A percentile compares a stretch with the other conserved stretches of the same genome.
phyloP scores from a whole-genome alignment of 1,140 invertebrate species.

The Cyclargus thomasi region DNA sequence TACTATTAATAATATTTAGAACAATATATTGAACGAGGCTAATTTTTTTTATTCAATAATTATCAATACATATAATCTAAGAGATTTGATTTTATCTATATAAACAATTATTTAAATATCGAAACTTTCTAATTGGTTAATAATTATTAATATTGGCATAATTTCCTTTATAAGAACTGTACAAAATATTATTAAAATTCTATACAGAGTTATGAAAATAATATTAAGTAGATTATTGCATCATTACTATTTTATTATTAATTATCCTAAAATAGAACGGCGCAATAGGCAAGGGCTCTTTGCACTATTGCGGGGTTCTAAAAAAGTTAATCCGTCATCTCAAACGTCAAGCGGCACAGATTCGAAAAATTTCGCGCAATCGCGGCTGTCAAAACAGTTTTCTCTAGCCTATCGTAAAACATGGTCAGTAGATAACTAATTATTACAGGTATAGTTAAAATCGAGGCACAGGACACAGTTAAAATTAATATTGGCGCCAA shows the following conservation, averaged over 20 bases:
- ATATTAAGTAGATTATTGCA: slow-evolving; percentile 20
- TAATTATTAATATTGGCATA: slow-evolving; percentile 31
- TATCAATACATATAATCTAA: slow-evolving; percentile 47
- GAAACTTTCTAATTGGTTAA: slow-evolving; percentile 41
- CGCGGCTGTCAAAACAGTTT: background rate
- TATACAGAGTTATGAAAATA: slow-evolving; percentile 30
- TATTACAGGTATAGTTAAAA: background rate
- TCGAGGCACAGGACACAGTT: background rate
- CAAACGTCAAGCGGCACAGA: slow-evolving; percentile 10
- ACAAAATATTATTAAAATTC: slow-evolving; percentile 40
- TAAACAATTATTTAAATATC: slow-evolving; percentile 38
- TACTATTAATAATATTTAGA: slow-evolving; percentile 65
- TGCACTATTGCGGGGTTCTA: slow-evolving; percentile 48
- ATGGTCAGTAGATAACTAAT: background rate
- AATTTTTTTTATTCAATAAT: slow-evolving; percentile 32
- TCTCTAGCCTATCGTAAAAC: background rate
- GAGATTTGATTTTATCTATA: slow-evolving; percentile 44
- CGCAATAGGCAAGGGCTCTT: slow-evolving; percentile 60
- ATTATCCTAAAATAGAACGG: slow-evolving; percentile 33
- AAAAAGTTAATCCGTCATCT: slow-evolving; percentile 45
- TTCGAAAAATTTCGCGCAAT: slow-evolving; percentile 4
- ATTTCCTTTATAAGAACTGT: slow-evolving; percentile 36
- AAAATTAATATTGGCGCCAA: background rate
- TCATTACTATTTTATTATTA: slow-evolving; percentile 22
- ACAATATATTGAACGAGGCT: slow-evolving; percentile 67